Conservation (phyloP, 2,797 vertebrate genomes). For the Cuniculus paca region DNA sequence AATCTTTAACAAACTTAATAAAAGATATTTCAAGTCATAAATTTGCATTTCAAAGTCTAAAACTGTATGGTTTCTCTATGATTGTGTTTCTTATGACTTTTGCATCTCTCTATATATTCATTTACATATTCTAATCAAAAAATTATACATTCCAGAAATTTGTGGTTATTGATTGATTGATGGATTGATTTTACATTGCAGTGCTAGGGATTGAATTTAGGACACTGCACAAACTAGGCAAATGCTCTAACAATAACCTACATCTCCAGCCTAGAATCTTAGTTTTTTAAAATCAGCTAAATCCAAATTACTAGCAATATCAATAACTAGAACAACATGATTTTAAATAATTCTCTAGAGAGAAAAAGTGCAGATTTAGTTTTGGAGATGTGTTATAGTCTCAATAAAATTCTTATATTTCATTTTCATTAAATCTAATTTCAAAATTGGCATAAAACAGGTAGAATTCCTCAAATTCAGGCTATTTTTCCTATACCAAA, state of each 20-base stretch:
- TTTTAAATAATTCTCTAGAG: background rate
- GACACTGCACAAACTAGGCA: background rate
- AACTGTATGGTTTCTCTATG: background rate
- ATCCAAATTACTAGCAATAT: background rate
- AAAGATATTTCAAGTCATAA: background rate
- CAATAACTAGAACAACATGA: background rate
- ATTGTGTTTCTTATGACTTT: background rate
- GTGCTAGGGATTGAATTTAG: background rate
- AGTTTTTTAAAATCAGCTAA: background rate
- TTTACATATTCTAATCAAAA: background rate
- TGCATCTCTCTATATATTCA: background rate
- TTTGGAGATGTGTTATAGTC: background rate
- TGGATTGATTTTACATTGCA: background rate
- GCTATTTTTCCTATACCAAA: background rate
- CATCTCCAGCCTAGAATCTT: background rate
- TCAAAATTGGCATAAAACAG: background rate
- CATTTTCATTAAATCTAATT: background rate
- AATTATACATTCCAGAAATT: background rate
- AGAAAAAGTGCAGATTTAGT: background rate
- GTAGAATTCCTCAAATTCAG: background rate
- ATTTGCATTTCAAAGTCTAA: background rate
- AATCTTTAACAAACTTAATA: background rate
- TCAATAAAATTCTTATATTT: slow-evolving; percentile 17
- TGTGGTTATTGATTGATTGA: background rate
- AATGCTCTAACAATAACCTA: background rate